Base-by-base conservation (phyloP, 2,113 vertebrate genomes). In the Cephalophus harveyi region DNA sequence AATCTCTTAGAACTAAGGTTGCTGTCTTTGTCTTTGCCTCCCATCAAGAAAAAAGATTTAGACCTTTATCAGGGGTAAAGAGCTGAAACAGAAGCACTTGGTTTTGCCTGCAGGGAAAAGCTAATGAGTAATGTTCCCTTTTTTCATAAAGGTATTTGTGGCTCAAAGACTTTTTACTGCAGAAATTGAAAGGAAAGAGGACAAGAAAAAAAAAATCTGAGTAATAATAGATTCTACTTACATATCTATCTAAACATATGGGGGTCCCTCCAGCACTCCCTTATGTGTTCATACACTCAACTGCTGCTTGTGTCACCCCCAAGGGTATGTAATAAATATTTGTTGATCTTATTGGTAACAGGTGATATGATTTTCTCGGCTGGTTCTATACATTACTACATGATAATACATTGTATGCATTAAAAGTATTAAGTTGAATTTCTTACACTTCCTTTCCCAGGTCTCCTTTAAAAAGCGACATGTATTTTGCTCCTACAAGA, bases 71-170 rank as follows among this genome's bases (percentile, higher is more conserved):
- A 23, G 54, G 55, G 19, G 14, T 52, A 10, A 21, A 78, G 74
- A 48, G 17, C 50, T 59, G 57, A 95, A 64, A 9, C 33, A 48
- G 28, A 54, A 91, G 74, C 6, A 78, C 30, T 62, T 91, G 55
- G 59, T 88, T 97, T 93, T 96, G 76, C 87, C 30, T 78, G 30
- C 79, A 95, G 87, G 36, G 46, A 95, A 97, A 96, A 81, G 3
- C 28, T 57, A 83, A 78, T 40, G 25, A 88, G 23, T 64, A 94
- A 23, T 48, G 62, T 46, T 71, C 2, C 59, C 46, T 21, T 84
- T 36, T 50, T 85, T 71, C 79, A 33, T 40, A 78, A 83, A 96
- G 36, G 10, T 89, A 40, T 59, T 89, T 8, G 55, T 33, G 54
- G 28, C 55, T 93, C 74, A 62, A 94, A 95, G 16, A 2, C 10